Evolutionary conservation across 2,888 invertebrate species (phyloP), one percentile per base, ranked within the genome.

Genomic region (Liodrosophila aerea): DNA sequence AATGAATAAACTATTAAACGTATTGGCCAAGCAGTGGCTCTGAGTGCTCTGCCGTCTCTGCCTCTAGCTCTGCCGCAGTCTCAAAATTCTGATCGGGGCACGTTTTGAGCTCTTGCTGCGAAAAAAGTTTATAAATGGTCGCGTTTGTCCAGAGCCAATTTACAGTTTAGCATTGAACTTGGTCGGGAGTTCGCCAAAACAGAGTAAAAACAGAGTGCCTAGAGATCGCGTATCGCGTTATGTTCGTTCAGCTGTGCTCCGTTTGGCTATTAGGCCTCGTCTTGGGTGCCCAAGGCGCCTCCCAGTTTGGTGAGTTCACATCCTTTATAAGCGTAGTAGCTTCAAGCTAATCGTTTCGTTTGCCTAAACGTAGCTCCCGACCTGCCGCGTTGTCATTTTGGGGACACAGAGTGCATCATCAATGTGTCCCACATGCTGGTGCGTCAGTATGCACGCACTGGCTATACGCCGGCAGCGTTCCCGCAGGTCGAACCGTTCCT

Each of bases 141-240:
- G 85, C 71, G 88, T 78, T 69, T 71, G 69, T 84, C 86, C 76
- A 72, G 76, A 86, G 82, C 73, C 78, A 76, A 82, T 80, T 81
- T 77, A 87, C 87, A 88, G 88, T 88, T 88, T 87, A 87, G 66
- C 87, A 87, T 87, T 87, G 87, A 87, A 87, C 88, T 83, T 87
- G 88, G 84, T 77, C 77, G 81, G 76, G 85, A 85, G 87, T 75
- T 87, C 76, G 87, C 87, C 72, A 80, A 84, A 22, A 4, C 22
- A 22, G n/a, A n/a, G 5, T 22, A 22, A 22, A 22, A 22, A 22
- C 22, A 44, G 45, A 47, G 15, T 9, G n/a, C 7, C 16, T 4
- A 27, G 7, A 47, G 33, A 47, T 46, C 40, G 49, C 64, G 60
- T 51, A 47, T 30, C 53, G 60, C 49, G 46, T 49, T 39, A 54